Conservation (phyloP, 2,888 invertebrate species). For the Oegoconia quadripuncta region DNA sequence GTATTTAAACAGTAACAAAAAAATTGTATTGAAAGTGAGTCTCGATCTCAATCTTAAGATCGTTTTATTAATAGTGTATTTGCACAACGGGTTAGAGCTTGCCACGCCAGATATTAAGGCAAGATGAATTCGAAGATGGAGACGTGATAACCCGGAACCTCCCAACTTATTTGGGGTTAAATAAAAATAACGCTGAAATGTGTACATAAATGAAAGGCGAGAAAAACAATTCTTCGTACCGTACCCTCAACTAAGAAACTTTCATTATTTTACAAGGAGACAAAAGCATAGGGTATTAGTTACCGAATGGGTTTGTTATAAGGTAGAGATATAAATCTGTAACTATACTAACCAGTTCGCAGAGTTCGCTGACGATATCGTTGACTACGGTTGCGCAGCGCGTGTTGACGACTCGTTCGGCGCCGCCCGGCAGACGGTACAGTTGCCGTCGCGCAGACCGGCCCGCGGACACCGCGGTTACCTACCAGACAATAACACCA, state of each 20-base stretch:
- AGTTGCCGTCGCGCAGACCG: slow-evolving; percentile 83
- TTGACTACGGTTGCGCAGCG: slow-evolving; percentile 95
- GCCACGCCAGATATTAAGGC: too few species aligned
- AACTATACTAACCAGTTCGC: slow-evolving; percentile 68
- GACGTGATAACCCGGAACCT: too few species aligned
- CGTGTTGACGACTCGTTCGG: slow-evolving; percentile 96
- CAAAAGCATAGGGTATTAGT: neutral
- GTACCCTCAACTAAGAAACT: neutral
- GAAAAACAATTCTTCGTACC: neutral
- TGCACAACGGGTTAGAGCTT: too few species aligned
- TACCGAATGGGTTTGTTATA: neutral
- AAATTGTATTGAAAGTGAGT: too few species aligned
- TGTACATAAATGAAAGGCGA: neutral
- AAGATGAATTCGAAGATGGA: too few species aligned
- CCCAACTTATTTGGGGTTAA: too few species aligned
- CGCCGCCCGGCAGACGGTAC: slow-evolving; percentile 95
- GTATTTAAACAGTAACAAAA: too few species aligned
- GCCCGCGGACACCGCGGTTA: slow-evolving; percentile 82
- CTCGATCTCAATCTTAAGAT: too few species aligned
- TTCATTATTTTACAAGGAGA: too few species aligned
- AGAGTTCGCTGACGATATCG: slow-evolving; percentile 85
- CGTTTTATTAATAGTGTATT: too few species aligned
- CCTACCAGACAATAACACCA: slow-evolving; percentile 31
- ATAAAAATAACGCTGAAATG: too few species aligned
- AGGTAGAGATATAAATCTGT: neutral